Conservation (phyloP, 2,113 vertebrate genomes). For the Chlorodrepanis virens region DNA sequence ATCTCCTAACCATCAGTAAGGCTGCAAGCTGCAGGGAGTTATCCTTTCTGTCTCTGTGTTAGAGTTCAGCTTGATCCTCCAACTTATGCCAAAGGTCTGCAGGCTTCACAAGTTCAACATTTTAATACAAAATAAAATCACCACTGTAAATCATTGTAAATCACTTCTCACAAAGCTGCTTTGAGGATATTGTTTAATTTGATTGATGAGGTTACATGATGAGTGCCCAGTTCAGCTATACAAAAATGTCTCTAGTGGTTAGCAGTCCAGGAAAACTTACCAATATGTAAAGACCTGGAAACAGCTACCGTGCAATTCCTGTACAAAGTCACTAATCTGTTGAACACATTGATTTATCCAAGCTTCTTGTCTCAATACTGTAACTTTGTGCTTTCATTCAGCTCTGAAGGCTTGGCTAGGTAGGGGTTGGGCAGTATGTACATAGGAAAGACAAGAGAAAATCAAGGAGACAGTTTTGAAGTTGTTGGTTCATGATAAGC, state of each 20-base stretch:
- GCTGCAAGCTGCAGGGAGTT: background rate
- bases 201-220: background rate
- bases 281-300: background rate
- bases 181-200: background rate
- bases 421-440: background rate
- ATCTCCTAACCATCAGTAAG: background rate
- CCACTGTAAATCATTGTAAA: background rate
- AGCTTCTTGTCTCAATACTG: background rate
- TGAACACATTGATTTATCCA: background rate
- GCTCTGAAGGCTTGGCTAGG: background rate
- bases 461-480: background rate
- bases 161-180: background rate
- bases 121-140: background rate
- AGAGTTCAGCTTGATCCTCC: background rate
- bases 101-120: background rate
- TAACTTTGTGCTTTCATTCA: background rate
- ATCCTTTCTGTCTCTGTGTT: background rate
- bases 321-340: background rate
- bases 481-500: background rate
- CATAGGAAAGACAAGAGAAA: background rate
- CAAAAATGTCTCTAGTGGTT: background rate
- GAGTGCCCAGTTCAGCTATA: background rate
- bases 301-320: background rate
- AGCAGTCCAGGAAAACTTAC: background rate
- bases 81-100: background rate